phyloP scores from a whole-genome alignment of 64 coral and sea anemone species.

The Cladopsammia gracilis region DNA sequence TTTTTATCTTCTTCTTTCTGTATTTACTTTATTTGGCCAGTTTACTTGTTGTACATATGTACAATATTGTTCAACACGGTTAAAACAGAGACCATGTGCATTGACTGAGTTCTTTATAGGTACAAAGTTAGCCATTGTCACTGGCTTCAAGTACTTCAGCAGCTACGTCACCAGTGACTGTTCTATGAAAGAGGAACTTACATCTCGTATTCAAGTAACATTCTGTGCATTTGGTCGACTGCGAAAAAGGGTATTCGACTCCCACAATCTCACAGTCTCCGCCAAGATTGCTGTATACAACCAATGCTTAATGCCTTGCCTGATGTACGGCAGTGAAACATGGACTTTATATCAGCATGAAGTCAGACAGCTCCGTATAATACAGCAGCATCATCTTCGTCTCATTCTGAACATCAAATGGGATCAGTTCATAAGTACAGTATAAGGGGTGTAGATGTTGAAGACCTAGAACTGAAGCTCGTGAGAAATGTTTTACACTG shows the following conservation, averaged over 20 bases:
- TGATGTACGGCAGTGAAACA: constrained; percentile 50
- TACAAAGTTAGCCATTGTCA: constrained; percentile 38
- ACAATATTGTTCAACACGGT: constrained; percentile 47
- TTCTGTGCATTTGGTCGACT: constrained; percentile 51
- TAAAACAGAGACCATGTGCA: constrained; percentile 62
- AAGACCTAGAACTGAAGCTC: constrained; percentile 15
- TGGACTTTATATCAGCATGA: constrained; percentile 42
- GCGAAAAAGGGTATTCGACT: constrained; percentile 18
- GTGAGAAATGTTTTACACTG: neutral
- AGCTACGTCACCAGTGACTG: constrained; percentile 44
- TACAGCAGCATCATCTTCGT: constrained; percentile 38
- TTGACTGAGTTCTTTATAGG: constrained; percentile 49
- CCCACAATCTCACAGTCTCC: neutral
- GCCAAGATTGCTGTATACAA: constrained; percentile 16
- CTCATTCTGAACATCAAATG: constrained; percentile 39
- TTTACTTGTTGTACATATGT: no score
- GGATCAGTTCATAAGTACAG: constrained; percentile 26
- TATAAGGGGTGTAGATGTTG: neutral
- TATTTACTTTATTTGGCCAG: no score
- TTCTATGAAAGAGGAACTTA: constrained; percentile 57
- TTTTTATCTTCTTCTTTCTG: no score
- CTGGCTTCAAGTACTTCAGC: constrained; percentile 41
- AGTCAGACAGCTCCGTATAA: constrained; percentile 45
- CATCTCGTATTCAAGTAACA: constrained; percentile 46
- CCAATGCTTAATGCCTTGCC: constrained; percentile 28